phyloP scores from a whole-genome alignment of 1,140 invertebrate species.

The Leptinotarsa texana region DNA sequence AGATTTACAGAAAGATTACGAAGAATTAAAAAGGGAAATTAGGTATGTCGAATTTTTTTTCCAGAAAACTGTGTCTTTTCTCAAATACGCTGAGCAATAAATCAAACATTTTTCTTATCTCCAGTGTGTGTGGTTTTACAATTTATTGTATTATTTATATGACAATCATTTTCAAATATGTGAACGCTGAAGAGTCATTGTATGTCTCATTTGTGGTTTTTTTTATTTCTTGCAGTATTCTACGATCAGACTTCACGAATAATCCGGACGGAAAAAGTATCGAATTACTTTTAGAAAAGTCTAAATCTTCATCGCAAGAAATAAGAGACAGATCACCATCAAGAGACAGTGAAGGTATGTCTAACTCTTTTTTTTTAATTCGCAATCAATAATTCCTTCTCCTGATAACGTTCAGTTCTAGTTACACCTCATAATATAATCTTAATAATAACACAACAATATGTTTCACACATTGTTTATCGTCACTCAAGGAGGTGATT shows the following conservation, averaged over 20 bases:
- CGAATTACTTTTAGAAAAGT: constrained; percentile 78
- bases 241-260: constrained; percentile 74
- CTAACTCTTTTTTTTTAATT: neutral
- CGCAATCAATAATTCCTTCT: no score
- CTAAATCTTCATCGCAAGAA: constrained; percentile 62
- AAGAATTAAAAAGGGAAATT: constrained; percentile 86
- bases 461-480: neutral
- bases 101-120: constrained; percentile 15
- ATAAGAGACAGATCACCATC: constrained; percentile 44
- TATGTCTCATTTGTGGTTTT: constrained; percentile 17
- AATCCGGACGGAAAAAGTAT: constrained; percentile 69
- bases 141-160: constrained; percentile 15
- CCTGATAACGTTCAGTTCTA: no score
- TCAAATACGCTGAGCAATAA: constrained; percentile 9
- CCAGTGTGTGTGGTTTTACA: neutral
- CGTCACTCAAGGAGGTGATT: neutral
- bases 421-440: no score
- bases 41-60: constrained; percentile 57
- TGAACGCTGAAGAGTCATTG: neutral
- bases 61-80: neutral
- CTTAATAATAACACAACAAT: no score
- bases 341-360: constrained; percentile 53
- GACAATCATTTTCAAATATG: neutral
- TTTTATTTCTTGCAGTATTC: constrained; percentile 63
- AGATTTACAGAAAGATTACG: constrained; percentile 84